Conservation (phyloP, 1,140 invertebrate species). For the Apolygus lucorum region DNA sequence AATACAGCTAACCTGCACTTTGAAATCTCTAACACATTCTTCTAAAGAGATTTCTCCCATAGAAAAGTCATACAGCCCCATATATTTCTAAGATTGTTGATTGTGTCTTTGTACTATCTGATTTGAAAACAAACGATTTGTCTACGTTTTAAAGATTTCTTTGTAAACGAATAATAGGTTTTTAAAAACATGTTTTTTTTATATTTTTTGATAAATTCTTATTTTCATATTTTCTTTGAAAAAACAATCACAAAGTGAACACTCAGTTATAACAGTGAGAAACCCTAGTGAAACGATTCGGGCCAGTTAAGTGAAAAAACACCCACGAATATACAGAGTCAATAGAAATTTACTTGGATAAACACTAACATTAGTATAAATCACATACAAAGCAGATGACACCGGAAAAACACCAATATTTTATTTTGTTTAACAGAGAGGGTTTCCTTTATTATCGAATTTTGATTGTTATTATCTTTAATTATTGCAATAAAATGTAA, state of each 20-base stretch:
- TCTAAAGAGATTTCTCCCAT: neutral
- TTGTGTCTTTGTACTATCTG: slow-evolving; percentile 8
- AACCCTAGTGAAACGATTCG: neutral
- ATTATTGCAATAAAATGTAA: neutral
- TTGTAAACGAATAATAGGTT: too few species aligned
- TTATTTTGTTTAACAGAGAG: neutral
- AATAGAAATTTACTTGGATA: neutral
- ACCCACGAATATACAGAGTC: neutral
- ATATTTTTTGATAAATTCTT: neutral
- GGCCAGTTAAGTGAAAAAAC: neutral
- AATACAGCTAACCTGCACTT: neutral
- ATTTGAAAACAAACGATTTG: slow-evolving; percentile 3
- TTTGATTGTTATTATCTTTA: neutral
- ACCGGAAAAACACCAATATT: neutral
- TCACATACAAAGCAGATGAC: neutral
- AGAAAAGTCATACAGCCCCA: too few species aligned
- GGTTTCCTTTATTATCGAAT: neutral
- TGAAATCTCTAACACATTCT: neutral
- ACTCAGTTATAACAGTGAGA: slow-evolving; percentile 11
- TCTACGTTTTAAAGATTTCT: neutral
- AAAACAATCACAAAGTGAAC: slow-evolving; percentile 10
- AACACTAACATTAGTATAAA: neutral
- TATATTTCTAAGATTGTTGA: neutral
- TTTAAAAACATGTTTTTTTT: neutral
- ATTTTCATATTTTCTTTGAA: neutral